phyloP scores from a whole-genome alignment of 2,113 vertebrate species.

The Vireo altiloquus region DNA sequence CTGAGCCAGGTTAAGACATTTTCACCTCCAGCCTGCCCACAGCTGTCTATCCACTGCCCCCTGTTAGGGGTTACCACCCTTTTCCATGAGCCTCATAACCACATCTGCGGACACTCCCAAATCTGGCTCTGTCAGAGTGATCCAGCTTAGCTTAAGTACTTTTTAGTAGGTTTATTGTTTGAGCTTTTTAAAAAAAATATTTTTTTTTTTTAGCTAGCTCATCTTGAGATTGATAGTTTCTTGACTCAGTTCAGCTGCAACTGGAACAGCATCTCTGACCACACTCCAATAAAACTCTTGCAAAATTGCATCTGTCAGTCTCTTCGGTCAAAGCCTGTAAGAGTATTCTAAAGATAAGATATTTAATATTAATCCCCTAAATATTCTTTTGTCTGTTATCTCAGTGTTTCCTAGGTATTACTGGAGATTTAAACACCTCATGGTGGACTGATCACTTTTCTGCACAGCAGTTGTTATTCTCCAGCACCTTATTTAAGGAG shows the following conservation, averaged over 20 bases:
- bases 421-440: not conserved
- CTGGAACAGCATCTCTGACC: conserved; percentile 1
- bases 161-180: conserved; percentile 35
- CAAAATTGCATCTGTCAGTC: not conserved
- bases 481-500: not conserved
- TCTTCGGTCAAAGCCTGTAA: not conserved
- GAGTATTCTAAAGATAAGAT: not conserved
- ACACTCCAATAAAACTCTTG: not conserved
- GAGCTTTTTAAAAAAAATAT: no score
- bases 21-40: conserved; percentile 37
- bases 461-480: not conserved
- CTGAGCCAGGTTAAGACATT: conserved; percentile 41
- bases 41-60: conserved; percentile 52
- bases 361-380: not conserved
- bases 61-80: conserved; percentile 57
- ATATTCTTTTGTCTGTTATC: not conserved
- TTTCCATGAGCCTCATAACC: conserved; percentile 47
- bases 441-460: not conserved
- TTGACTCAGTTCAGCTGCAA: conserved; percentile 23
- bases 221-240: conserved; percentile 19
- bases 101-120: conserved; percentile 51
- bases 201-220: not conserved
- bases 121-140: conserved; percentile 15
- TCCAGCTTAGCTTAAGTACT: not conserved
- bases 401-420: not conserved